Evolutionary conservation across 1,140 invertebrate genomes (phyloP), one percentile per base, ranked within the genome.

Genomic region (Paraescarpia echinospica): DNA sequence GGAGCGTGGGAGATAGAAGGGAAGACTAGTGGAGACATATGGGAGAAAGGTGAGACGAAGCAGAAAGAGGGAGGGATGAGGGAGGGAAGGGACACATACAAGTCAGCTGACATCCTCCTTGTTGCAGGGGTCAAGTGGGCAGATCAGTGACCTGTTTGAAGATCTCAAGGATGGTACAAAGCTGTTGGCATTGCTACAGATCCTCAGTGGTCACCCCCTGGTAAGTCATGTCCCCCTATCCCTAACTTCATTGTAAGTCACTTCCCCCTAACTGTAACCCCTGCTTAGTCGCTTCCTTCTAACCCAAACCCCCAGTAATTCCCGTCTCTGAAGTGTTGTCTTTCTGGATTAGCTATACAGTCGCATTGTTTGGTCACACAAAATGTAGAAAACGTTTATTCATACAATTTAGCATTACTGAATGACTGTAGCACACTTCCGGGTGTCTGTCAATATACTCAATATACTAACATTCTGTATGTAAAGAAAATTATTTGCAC

Each of bases 111-210:
- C 41, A 41, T 41, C 41, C 4, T 77, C 22, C 59, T 31, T 77
- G 2, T 31, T 77, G 59, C 59, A 77, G 59, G 59, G 59, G 59
- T 77, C 59, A 18, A 77, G 59, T 77, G 59, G 59, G 22, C 59
- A 77, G 59, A 97, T 99, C 92, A 97, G 97, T 92, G 98, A 99
- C 96, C 96, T 99, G 94, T 98, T 98, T 96, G 95, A 97, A 94
- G 98, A 99, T 96, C 96, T 99, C 41, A 98, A 93, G 95, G 98
- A 99, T 97, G 98, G 98, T 92, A 98, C 98, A 94, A 97, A 97
- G 93, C 96, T 99, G 91, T 96, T 99, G 93, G 97, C 97, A 18
- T 96, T 99, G 34, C 96, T 99, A 93, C 98, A 98, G 96, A 97
- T 98, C 35, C 97, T 99, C 92, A 98, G 98, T 92, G 97, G 98